Percentiles rank a stretch among this genome's conserved stretches.
Evolutionary conservation across 1,140 invertebrate species (phyloP).

Genomic region (Phortica variegata): DNA sequence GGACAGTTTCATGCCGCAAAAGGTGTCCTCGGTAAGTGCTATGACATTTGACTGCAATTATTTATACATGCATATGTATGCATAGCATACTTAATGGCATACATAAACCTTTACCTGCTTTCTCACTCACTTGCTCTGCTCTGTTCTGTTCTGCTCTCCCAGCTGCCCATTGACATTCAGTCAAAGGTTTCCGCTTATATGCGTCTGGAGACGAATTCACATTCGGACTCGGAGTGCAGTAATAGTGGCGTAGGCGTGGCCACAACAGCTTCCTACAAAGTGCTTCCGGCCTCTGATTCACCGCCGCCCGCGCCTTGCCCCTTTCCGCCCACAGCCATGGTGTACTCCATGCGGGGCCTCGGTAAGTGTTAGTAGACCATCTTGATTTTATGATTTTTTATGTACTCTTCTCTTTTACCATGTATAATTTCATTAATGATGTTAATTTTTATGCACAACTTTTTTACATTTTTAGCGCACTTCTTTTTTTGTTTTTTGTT

Average conservation of each 20-base stretch:
- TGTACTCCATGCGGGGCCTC: slow-evolving; percentile 70
- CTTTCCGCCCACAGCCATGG: slow-evolving; percentile 86
- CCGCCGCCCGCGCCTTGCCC: slow-evolving; percentile 57
- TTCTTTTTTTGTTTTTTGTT: not conserved
- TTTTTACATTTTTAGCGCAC: not conserved
- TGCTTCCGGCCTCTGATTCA: slow-evolving; percentile 55
- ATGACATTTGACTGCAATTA: not conserved
- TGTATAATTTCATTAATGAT: slow-evolving; percentile 6
- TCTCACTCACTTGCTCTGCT: not conserved
- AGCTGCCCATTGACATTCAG: slow-evolving; percentile 89
- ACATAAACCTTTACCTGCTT: not conserved
- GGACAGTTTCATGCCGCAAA: slow-evolving; percentile 90
- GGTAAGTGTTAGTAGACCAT: slow-evolving; percentile 60
- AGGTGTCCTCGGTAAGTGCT: slow-evolving; percentile 81
- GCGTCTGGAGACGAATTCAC: slow-evolving; percentile 67
- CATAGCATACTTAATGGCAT: not conserved
- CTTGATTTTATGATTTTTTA: slow-evolving; percentile 28
- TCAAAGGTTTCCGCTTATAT: slow-evolving; percentile 81
- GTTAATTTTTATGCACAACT: slow-evolving; percentile 1
- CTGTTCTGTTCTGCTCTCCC: not conserved
- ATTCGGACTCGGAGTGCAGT: slow-evolving; percentile 57
- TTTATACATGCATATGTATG: not conserved
- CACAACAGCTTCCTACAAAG: slow-evolving; percentile 55
- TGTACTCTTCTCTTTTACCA: slow-evolving; percentile 12
- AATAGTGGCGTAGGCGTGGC: slow-evolving; percentile 51